Percentiles rank a stretch among this genome's conserved stretches.
Conservation (phyloP, 2,888 invertebrate species). For the Eupithecia insigniata region DNA sequence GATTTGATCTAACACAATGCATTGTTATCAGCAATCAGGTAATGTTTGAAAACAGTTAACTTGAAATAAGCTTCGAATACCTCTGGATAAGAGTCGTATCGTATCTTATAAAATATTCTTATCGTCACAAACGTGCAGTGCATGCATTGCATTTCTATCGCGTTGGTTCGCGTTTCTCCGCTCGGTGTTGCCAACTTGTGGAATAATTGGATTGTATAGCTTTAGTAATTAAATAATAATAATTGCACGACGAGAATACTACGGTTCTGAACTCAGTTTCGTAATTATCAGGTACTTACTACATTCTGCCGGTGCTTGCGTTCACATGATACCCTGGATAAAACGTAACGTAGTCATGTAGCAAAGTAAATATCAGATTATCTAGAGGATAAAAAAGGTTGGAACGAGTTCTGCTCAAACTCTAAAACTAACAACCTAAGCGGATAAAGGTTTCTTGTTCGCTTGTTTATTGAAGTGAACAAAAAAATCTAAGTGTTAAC, state of each 20-base stretch:
- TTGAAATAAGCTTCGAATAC: neutral
- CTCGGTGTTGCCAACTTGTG: constrained; percentile 31
- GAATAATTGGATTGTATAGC: constrained; percentile 37
- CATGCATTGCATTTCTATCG: constrained; percentile 27
- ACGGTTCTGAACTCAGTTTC: neutral
- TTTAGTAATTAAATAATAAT: constrained; percentile 35
- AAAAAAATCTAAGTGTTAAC: too few species aligned
- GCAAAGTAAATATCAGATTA: too few species aligned
- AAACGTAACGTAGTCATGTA: neutral
- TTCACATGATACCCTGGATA: neutral
- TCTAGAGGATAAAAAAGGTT: too few species aligned
- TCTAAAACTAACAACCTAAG: too few species aligned
- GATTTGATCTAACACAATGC: neutral
- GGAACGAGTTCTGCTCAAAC: too few species aligned
- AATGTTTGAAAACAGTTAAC: neutral
- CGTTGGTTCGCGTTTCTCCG: constrained; percentile 14
- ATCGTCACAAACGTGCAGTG: constrained; percentile 4
- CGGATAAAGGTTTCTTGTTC: too few species aligned
- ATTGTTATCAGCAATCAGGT: neutral
- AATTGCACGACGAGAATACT: constrained; percentile 14
- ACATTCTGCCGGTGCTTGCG: neutral
- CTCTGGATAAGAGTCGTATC: neutral
- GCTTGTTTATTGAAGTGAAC: too few species aligned
- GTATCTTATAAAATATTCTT: neutral
- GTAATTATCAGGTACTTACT: neutral